Conservation (phyloP, 2,797 vertebrate genomes). For the Falco concolor region DNA sequence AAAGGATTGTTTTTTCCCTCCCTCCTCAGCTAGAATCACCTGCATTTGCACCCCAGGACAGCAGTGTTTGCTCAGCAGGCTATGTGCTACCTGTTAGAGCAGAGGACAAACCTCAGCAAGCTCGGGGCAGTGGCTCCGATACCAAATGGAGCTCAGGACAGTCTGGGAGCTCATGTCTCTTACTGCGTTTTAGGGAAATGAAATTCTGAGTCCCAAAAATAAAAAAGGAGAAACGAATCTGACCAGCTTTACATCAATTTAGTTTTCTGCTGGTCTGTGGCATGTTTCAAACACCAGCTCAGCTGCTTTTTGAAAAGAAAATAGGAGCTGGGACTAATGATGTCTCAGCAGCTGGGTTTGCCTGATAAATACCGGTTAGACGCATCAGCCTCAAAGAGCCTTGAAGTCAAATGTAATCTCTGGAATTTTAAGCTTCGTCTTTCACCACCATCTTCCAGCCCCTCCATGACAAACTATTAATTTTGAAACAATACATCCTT, state of each 20-base stretch:
- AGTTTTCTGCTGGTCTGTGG: neutral
- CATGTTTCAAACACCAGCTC: neutral
- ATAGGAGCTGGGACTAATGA: neutral
- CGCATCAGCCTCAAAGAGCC: neutral
- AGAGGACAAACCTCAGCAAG: neutral
- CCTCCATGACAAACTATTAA: neutral
- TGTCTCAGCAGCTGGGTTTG: neutral
- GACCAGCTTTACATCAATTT: neutral
- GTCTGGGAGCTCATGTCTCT: neutral
- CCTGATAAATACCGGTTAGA: neutral
- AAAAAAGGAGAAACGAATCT: slow-evolving; percentile 74
- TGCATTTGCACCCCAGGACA: neutral
- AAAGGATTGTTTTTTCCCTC: neutral
- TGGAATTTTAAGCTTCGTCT: neutral
- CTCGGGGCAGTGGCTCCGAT: neutral
- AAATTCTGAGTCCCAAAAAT: slow-evolving; percentile 63
- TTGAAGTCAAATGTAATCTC: neutral
- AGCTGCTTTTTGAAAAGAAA: neutral
- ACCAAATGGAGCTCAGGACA: neutral
- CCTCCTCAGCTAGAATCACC: neutral
- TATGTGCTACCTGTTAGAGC: neutral
- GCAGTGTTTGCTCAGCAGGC: neutral
- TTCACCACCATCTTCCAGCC: neutral
- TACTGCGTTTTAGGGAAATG: slow-evolving; percentile 68
- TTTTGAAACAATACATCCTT: slow-evolving; percentile 14